Base-by-base conservation (phyloP, 2,797 vertebrate species). In the Sternarchorhynchus goeldii region DNA sequence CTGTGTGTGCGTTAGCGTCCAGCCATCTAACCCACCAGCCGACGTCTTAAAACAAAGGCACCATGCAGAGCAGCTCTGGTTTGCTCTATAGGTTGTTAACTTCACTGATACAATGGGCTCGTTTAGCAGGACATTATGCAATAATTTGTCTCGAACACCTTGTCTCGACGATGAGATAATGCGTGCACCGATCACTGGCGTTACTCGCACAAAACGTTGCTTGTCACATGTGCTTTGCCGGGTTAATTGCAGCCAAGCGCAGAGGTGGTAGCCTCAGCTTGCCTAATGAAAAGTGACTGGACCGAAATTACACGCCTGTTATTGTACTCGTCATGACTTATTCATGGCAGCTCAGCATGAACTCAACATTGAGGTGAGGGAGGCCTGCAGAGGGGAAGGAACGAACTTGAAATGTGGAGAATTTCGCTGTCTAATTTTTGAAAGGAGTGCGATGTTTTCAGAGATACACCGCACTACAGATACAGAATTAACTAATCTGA, bases 221-320 rank as follows among this genome's bases (percentile, higher is more conserved):
- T 80, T 87, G 85, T 89, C 85, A 79, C 73, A 58, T 79, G 81
- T 74, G 82, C 87, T 88, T 78, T 82, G 86, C 79, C 84, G 81
- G 81, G 89, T 80, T 91, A 90, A 91, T 90, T 89, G 89, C 87
- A 87, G 90, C 84, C 86, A 20, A 77, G 87, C 82, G 84, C 86
- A 84, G 86, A 84, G 88, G 81, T 81, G 88, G 81, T 81, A 85
- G 88, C 57, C 73, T 88, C 85, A 87, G 83, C 87, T 86, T 84
- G 55, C 70, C 79, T 89, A 89, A 88, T 90, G 87, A 87, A 85
- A 90, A 91, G 87, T 91, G 90, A 91, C 88, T 90, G 87, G 83
- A 81, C 83, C 83, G 86, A 81, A 89, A 85, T 87, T 80, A 88
- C 80, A 80, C 82, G 82, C 76, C 85, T 77, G 81, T 86, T 90